Evolutionary conservation across 2,113 vertebrate genomes (phyloP).

Genomic region (Speoplatyrhinus poulsoni): DNA sequence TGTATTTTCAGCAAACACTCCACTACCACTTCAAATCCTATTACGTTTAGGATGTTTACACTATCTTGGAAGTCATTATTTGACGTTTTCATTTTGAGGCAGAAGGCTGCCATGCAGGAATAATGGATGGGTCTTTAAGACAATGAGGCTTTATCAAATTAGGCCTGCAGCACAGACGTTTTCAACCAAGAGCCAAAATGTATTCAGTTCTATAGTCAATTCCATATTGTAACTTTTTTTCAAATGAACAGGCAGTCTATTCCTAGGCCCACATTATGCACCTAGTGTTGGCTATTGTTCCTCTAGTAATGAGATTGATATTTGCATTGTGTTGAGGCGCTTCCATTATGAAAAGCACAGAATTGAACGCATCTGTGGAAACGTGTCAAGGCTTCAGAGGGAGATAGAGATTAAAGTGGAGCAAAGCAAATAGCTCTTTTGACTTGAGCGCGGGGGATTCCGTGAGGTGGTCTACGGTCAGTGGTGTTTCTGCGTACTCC

Average conservation of each 20-base stretch:
- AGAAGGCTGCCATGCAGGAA: no score
- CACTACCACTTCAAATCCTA: no score
- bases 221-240: neutral
- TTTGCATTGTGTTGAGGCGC: conserved; percentile 10
- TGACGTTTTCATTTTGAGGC: no score
- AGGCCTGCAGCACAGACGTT: no score
- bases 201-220: neutral
- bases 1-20: no score
- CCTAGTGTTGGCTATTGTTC: conserved; percentile 20
- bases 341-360: conserved; percentile 19
- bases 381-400: conserved; percentile 28
- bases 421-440: conserved; percentile 26
- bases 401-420: conserved; percentile 32
- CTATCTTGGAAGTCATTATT: no score
- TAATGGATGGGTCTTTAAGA: no score
- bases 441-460: conserved; percentile 11
- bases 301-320: conserved; percentile 34
- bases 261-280: conserved; percentile 9
- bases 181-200: no score
- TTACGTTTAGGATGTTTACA: no score
- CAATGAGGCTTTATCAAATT: no score
- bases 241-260: neutral
- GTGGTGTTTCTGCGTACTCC: conserved; percentile 35
- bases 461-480: conserved; percentile 22
- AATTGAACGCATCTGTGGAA: conserved; percentile 31